phyloP scores from a whole-genome alignment of 2,113 vertebrate species.

The Gobius niger region DNA sequence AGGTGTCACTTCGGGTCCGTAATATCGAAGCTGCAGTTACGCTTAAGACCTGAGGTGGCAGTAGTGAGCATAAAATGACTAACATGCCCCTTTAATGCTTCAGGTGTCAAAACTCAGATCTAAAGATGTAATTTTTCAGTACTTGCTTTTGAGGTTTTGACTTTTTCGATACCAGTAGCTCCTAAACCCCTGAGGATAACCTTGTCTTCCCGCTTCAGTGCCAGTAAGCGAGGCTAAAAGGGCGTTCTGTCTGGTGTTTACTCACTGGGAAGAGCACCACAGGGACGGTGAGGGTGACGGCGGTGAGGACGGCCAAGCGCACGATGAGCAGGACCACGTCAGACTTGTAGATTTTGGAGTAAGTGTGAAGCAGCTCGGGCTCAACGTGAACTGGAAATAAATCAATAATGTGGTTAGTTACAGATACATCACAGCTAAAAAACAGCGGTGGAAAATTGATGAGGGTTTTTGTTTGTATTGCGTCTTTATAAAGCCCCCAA shows the following conservation, averaged over 20 bases:
- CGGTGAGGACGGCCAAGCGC: constrained; percentile 90
- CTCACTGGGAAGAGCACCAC: constrained; percentile 97
- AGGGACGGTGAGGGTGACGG: constrained; percentile 94
- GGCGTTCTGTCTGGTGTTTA: background rate
- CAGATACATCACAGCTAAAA: background rate
- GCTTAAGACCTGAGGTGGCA: too few species aligned
- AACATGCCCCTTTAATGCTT: too few species aligned
- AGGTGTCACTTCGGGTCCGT: too few species aligned
- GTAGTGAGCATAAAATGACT: too few species aligned
- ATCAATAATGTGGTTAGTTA: background rate
- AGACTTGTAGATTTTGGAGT: constrained; percentile 78
- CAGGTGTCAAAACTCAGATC: too few species aligned
- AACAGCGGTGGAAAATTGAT: background rate
- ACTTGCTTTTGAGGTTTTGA: too few species aligned
- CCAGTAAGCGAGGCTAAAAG: background rate
- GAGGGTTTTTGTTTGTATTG: background rate
- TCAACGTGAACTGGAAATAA: constrained; percentile 79
- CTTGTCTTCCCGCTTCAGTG: background rate
- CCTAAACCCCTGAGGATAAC: too few species aligned
- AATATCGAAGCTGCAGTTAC: too few species aligned
- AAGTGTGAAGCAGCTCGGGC: constrained; percentile 92
- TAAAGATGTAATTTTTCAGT: too few species aligned
- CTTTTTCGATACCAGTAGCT: too few species aligned
- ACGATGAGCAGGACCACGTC: constrained; percentile 91
- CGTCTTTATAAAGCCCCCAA: background rate